These are phyloP conservation scores for Dicerorhinus sumatrensis DNA, from an alignment of 2,113 vertebrate genomes.

Conservation along the genomic window DNA sequence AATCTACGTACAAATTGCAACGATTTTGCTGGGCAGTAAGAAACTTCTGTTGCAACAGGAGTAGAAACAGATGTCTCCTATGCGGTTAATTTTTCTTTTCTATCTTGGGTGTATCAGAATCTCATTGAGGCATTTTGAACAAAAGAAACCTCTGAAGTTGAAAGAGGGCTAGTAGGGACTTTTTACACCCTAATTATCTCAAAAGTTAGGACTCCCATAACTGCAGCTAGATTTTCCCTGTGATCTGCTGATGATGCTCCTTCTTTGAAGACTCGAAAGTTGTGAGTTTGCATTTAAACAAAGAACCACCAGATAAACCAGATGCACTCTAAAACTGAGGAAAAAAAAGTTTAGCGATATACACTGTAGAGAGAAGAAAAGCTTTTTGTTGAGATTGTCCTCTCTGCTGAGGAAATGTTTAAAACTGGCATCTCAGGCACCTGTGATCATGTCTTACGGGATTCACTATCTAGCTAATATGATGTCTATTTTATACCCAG, in stretches of 20 bases:
- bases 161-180: conserved; percentile 23
- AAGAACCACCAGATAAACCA: conserved; percentile 56
- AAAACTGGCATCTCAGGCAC: not conserved
- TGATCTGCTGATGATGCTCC: conserved; percentile 7
- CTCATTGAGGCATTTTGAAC: conserved; percentile 25
- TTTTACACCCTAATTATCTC: not conserved
- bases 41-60: conserved; percentile 27
- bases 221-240: conserved; percentile 16
- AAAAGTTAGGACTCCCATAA: not conserved
- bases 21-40: conserved; percentile 25
- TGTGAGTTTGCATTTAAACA: conserved; percentile 45
- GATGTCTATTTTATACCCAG: conserved; percentile 7
- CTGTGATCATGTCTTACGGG: conserved; percentile 15
- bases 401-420: conserved; percentile 55
- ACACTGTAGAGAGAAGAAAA: not conserved
- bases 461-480: conserved; percentile 23
- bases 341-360: not conserved
- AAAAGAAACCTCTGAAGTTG: conserved; percentile 49
- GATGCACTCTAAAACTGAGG: conserved; percentile 49
- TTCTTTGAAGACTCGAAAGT: conserved; percentile 6
- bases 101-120: conserved; percentile 27
- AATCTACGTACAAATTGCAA: conserved; percentile 47
- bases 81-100: not conserved
- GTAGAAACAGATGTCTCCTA: conserved; percentile 49
- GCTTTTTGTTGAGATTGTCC: conserved; percentile 35